A percentile compares a stretch with the other conserved stretches of the same genome.
Conservation (phyloP, 1,140 invertebrate species). For the silkworm (Bombyx mori) region ASM3026992v2 NC_085128.1:9616001-9616500, state of each 20-base stretch:
- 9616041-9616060: conserved; percentile 44
- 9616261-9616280: conserved; percentile 91
- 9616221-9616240: no score
- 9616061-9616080: conserved; percentile 62
- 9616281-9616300: conserved; percentile 87
- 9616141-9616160: conserved; percentile 18
- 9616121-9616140: conserved; percentile 82
- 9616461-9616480: conserved; percentile 87
- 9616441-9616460: conserved; percentile 75
- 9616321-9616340: no score
- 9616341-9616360: no score
- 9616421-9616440: conserved; percentile 77
- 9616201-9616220: not conserved
- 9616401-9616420: conserved; percentile 92
- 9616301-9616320: conserved; percentile 14
- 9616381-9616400: conserved; percentile 95
- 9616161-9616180: not conserved
- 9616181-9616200: conserved; percentile 1
- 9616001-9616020: conserved; percentile 75
- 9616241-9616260: conserved; percentile 95
- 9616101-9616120: conserved; percentile 69
- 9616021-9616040: conserved; percentile 51
- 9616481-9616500: conserved; percentile 94
- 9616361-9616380: conserved; percentile 74
- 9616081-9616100: conserved; percentile 69